phyloP scores from a whole-genome alignment of 2,113 vertebrate genomes.

The Opisthocomus hoazin region DNA sequence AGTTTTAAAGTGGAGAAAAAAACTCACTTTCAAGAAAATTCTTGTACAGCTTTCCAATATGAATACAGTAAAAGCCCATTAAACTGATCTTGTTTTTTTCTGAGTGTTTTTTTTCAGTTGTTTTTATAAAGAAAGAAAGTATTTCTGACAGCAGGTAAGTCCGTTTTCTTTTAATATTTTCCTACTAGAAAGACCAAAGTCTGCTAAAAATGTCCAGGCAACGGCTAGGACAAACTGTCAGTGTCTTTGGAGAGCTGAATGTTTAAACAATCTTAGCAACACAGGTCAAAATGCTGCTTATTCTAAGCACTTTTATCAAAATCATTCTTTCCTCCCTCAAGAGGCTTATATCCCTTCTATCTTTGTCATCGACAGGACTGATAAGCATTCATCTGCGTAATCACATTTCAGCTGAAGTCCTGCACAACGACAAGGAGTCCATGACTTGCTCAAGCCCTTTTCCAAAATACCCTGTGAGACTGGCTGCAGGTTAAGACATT shows the following conservation, averaged over 20 bases:
- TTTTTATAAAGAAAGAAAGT: neutral
- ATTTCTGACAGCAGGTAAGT: neutral
- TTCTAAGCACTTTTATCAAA: neutral
- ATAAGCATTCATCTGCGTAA: neutral
- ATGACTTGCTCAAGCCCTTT: neutral
- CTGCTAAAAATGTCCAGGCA: neutral
- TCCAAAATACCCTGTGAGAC: neutral
- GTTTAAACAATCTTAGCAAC: neutral
- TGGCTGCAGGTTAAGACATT: neutral
- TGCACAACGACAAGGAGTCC: neutral
- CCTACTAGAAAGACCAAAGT: neutral
- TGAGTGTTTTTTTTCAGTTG: too few species aligned
- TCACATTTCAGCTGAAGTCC: neutral
- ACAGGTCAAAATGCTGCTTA: neutral
- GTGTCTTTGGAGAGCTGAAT: neutral
- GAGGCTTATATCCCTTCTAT: neutral
- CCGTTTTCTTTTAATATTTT: neutral
- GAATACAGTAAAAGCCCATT: neutral
- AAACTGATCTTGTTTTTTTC: neutral
- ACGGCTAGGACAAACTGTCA: neutral
- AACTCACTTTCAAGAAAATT: neutral
- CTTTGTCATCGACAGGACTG: neutral
- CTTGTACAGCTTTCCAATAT: neutral
- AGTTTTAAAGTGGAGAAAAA: neutral
- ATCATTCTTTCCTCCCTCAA: neutral